Percentiles rank a stretch among this genome's conserved stretches.
Conservation (phyloP, 1,140 invertebrate genomes). For the Papilio aristodemus region DNA sequence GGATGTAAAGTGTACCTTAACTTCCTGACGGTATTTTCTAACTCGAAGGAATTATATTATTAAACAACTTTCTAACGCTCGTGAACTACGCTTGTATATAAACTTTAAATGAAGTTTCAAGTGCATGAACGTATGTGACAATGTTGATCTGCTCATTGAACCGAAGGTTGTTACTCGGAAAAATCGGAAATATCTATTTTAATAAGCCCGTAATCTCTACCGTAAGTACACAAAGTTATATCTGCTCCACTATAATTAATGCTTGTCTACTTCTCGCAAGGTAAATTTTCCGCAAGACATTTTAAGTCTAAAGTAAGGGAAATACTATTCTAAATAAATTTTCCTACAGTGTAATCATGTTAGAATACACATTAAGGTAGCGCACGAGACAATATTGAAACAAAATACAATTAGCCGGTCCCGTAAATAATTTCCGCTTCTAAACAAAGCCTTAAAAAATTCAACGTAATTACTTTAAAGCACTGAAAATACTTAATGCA, state of each 20-base stretch:
- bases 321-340: too few relatives aligned
- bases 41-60: not conserved
- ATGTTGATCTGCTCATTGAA: not conserved
- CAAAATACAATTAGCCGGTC: not conserved
- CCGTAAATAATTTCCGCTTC: not conserved
- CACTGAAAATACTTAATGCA: not conserved
- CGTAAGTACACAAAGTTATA: not conserved
- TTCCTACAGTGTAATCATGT: not conserved
- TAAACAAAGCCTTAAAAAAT: not conserved
- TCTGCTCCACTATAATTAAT: not conserved
- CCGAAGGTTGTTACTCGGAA: not conserved
- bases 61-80: not conserved
- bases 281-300: not conserved
- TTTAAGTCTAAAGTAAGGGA: too few relatives aligned
- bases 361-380: not conserved
- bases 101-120: not conserved
- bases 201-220: not conserved
- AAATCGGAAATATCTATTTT: not conserved
- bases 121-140: constrained; percentile 8
- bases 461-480: not conserved
- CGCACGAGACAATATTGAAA: not conserved
- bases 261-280: not conserved
- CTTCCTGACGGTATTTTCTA: not conserved
- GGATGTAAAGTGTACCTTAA: not conserved
- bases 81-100: not conserved